phyloP scores from a whole-genome alignment of 2,797 vertebrate species.

The Poecile montanus region DNA sequence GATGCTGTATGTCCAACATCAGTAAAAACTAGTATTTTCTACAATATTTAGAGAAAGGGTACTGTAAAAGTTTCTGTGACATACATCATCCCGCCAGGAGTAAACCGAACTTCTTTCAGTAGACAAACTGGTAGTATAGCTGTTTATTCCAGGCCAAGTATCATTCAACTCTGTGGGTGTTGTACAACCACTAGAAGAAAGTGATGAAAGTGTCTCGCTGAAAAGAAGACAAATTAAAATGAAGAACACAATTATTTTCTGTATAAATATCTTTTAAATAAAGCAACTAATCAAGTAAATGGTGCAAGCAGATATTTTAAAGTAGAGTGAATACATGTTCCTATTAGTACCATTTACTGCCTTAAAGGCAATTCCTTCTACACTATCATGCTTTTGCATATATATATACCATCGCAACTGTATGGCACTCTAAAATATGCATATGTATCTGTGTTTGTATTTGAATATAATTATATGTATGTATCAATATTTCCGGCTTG shows the following conservation, averaged over 20 bases:
- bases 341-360: neutral
- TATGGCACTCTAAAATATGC: neutral
- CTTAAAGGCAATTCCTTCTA: neutral
- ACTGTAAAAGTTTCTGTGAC: conserved; percentile 25
- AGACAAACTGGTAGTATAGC: conserved; percentile 77
- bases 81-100: conserved; percentile 88
- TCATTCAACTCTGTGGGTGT: conserved; percentile 66
- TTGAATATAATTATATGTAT: neutral
- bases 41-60: neutral
- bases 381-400: neutral
- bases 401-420: neutral
- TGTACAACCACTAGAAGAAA: conserved; percentile 55
- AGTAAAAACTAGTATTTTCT: neutral
- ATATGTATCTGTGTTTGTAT: neutral
- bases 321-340: neutral
- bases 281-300: neutral
- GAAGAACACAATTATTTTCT: neutral
- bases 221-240: conserved; percentile 10
- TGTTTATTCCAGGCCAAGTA: conserved; percentile 78
- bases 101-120: conserved; percentile 84
- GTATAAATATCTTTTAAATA: neutral
- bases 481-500: neutral
- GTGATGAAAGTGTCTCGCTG: conserved; percentile 63
- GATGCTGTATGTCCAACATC: neutral
- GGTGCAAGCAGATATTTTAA: neutral